These are phyloP conservation scores for Oncorhynchus tshawytscha DNA, from an alignment of 2,113 vertebrate species.

Conservation along the genomic window DNA sequence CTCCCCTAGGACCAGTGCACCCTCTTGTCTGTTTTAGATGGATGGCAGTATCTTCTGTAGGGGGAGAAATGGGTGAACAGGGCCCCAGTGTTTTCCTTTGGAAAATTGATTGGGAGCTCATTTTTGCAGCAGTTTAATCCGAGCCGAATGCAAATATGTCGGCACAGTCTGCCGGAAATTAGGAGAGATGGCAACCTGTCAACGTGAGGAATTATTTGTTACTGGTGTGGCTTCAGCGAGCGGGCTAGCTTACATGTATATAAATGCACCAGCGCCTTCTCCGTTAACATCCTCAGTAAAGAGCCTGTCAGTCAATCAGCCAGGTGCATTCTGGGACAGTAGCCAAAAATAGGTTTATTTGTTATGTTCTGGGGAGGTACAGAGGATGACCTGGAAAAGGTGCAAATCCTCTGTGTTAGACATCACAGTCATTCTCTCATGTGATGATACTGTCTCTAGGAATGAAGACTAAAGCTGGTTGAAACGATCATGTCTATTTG, in stretches of 20 bases:
- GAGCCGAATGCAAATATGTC: constrained; percentile 47
- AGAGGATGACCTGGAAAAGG: not conserved
- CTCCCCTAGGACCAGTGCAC: constrained; percentile 4
- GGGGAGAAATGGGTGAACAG: constrained; percentile 24
- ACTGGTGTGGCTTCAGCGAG: constrained; percentile 27
- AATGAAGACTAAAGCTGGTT: not conserved
- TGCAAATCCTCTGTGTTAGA: not conserved
- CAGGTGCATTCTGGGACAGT: not conserved
- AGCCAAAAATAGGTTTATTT: not conserved
- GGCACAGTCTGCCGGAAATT: constrained; percentile 40
- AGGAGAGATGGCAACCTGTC: constrained; percentile 47
- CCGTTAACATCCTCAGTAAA: constrained; percentile 13
- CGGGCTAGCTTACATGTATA: constrained; percentile 37
- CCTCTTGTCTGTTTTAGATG: constrained; percentile 25
- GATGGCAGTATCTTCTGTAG: constrained; percentile 31
- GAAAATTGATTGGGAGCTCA: constrained; percentile 45
- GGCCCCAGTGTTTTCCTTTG: constrained; percentile 42
- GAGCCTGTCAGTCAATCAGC: constrained; percentile 11
- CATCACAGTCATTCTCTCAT: not conserved
- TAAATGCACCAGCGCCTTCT: not conserved
- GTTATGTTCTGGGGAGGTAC: not conserved
- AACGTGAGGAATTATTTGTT: constrained; percentile 45
- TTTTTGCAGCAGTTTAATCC: constrained; percentile 44
- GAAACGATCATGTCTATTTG: not conserved
- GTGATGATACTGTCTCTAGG: not conserved